These are phyloP conservation scores for Poicephalus gulielmi DNA, from an alignment of 2,113 vertebrate species.

Conservation along the genomic window DNA sequence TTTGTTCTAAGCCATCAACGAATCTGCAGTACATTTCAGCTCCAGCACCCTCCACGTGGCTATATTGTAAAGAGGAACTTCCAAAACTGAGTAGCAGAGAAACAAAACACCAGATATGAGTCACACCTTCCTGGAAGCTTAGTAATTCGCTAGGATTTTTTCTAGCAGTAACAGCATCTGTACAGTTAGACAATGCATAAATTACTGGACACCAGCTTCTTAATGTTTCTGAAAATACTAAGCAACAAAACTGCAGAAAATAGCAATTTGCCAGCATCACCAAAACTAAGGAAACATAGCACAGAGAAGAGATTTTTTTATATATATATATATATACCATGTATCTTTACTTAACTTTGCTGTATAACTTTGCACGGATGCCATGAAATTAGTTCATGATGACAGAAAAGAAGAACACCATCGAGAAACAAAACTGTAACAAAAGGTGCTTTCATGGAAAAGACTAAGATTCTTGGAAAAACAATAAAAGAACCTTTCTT, in stretches of 20 bases:
- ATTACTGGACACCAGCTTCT: background rate
- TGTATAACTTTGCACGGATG: background rate
- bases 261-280: background rate
- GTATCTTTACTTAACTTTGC: background rate
- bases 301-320: background rate
- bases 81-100: background rate
- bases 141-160: background rate
- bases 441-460: background rate
- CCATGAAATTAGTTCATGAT: background rate
- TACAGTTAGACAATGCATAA: background rate
- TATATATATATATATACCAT: background rate
- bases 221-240: background rate
- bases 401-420: background rate
- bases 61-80: background rate
- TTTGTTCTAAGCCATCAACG: background rate
- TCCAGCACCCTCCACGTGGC: accelerated
- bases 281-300: background rate
- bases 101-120: background rate
- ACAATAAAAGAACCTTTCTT: background rate
- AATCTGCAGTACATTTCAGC: background rate
- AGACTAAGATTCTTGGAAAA: background rate
- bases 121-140: background rate
- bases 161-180: background rate
- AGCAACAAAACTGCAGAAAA: background rate
- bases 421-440: background rate